Base-by-base conservation (phyloP, 53 echinoderm and acorn worm genomes). In the Apostichopus leukothele region DNA sequence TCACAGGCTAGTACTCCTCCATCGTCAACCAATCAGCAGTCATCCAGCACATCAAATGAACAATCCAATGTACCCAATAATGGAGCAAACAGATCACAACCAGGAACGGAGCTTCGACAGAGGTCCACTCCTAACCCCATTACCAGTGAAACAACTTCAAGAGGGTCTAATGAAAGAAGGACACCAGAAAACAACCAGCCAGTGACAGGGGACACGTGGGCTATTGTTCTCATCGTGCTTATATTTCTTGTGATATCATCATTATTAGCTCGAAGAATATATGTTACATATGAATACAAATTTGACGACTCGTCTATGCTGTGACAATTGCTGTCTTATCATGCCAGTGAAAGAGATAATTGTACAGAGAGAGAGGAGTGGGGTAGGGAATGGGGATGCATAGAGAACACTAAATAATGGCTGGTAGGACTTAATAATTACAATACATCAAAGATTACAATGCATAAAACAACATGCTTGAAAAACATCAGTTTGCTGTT, bases 221-320 rank as follows among this genome's bases (percentile, higher is more conserved):
- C 59, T 20, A 87, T 87, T 50, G 25, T 87, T n/a, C 52, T 75
- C 52, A 87, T 87, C 74, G 3, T 87, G 75, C 8, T 87, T 19
- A 52, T 97, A 8, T 94, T 92, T 52, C 52, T 96, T 16, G 75
- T 94, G 53, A 96, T 97, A 50, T 78, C 91, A 16, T 86, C 88
- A 13, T 89, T 97, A 52, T 76, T 96, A 23, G 79, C 90, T 22
- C 91, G 98, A 50, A 86, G 98, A 80, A 18, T 96, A 4, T 97
- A 93, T 55, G 27, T 92, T 73, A 92, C 91, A 6, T 94, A 94
- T 73, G 95, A 94, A 51, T 97, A 97, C 74, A 97, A 97, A 88
- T 97, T 97, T 88, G 93, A 95, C 51, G 88, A 75, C 19, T 75
- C 88, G 55, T 27, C 86, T 54, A n/a, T 71, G n/a, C 20, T 71